Percentiles rank a stretch among this genome's conserved stretches.
Evolutionary conservation across 1,140 invertebrate species (phyloP).

Genomic region (Eupristina koningsbergeri): DNA sequence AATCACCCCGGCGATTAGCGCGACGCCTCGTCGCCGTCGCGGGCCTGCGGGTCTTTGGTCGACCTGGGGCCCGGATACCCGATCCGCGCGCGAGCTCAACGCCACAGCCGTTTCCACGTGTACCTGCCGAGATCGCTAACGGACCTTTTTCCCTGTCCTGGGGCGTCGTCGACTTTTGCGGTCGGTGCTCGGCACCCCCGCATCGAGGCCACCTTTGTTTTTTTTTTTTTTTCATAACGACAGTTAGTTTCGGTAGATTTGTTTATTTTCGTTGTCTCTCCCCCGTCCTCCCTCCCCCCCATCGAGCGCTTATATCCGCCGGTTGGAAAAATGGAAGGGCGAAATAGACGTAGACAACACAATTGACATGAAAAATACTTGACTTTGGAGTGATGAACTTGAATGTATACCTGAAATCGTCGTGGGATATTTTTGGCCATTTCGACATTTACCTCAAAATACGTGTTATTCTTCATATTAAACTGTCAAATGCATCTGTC

Average conservation of each 20-base stretch:
- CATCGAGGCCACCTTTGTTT: too few relatives aligned
- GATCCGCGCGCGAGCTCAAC: not conserved
- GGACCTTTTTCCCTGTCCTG: too few relatives aligned
- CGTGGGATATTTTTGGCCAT: not conserved
- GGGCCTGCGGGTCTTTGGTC: constrained; percentile 12
- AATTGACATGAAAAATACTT: constrained; percentile 36
- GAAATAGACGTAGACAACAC: not conserved
- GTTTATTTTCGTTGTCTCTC: too few relatives aligned
- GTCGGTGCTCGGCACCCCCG: too few relatives aligned
- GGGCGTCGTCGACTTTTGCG: too few relatives aligned
- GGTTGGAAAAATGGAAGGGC: constrained; percentile 3
- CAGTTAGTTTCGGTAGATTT: too few relatives aligned
- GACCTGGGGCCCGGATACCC: not conserved
- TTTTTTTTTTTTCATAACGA: too few relatives aligned
- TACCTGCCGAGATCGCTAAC: too few relatives aligned
- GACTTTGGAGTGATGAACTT: constrained; percentile 7
- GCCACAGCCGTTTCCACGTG: too few relatives aligned
- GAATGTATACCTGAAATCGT: constrained; percentile 25
- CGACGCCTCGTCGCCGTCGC: constrained; percentile 7
- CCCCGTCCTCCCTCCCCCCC: too few relatives aligned
- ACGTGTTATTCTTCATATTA: not conserved
- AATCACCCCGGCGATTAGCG: constrained; percentile 46
- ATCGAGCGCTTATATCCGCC: constrained; percentile 9
- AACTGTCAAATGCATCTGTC: not conserved
- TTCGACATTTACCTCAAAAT: not conserved